phyloP scores from a whole-genome alignment of 2,113 vertebrate genomes.

The Tauraco erythrolophus region DNA sequence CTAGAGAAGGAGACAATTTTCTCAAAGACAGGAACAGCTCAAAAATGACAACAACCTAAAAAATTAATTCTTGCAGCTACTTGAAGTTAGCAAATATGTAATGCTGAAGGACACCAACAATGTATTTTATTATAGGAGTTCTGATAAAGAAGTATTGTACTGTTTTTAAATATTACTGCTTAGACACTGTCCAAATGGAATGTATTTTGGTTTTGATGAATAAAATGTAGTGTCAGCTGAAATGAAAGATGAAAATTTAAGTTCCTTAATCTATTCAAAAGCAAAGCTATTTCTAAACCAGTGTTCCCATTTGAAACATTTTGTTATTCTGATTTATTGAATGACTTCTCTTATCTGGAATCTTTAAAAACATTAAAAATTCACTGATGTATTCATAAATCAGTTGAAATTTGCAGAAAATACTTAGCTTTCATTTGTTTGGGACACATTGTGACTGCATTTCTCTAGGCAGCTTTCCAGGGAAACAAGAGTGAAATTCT shows the following conservation, averaged over 20 bases:
- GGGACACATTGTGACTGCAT: not conserved
- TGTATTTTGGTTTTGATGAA: not conserved
- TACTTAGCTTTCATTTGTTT: not conserved
- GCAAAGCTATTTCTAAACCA: not conserved
- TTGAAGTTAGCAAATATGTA: not conserved
- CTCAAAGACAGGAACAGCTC: not conserved
- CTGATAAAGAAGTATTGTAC: not conserved
- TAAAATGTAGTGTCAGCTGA: not conserved
- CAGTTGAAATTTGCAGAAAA: not conserved
- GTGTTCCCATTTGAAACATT: not conserved
- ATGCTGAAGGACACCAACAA: conserved; percentile 13
- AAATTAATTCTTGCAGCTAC: conserved; percentile 22
- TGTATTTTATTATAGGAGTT: conserved; percentile 29
- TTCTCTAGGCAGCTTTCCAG: not conserved
- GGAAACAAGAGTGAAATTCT: not conserved
- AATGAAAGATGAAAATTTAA: conserved; percentile 36
- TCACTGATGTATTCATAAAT: not conserved
- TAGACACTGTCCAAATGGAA: conserved; percentile 29
- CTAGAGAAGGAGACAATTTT: conserved; percentile 25
- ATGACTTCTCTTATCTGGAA: not conserved
- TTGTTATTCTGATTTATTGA: not conserved
- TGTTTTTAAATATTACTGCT: conserved; percentile 29
- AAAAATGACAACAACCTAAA: conserved; percentile 14
- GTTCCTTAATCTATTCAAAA: conserved; percentile 27
- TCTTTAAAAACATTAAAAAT: not conserved